Evolutionary conservation across 2,113 vertebrate genomes (phyloP).

Genomic region (Hippocampus guttulatus): DNA sequence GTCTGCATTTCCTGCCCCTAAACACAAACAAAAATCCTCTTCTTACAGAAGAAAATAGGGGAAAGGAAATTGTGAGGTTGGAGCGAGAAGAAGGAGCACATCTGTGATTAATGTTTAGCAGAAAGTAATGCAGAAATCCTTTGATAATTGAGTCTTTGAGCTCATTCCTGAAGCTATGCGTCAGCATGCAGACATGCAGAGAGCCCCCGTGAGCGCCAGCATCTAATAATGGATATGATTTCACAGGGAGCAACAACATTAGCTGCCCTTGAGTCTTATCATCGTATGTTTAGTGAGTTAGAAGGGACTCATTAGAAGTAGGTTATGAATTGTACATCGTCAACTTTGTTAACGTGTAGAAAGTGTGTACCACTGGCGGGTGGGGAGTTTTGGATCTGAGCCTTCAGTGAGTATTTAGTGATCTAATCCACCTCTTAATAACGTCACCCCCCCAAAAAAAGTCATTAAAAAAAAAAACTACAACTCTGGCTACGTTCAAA

Average conservation of each 20-base stretch:
- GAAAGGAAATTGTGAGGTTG: constrained; percentile 38
- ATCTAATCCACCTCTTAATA: too few species aligned
- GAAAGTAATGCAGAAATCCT: constrained; percentile 66
- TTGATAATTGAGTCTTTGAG: constrained; percentile 71
- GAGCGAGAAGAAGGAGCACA: constrained; percentile 59
- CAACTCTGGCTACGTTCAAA: too few species aligned
- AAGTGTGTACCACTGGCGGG: too few species aligned
- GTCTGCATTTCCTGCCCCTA: not conserved
- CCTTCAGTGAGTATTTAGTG: too few species aligned
- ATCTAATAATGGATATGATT: constrained; percentile 59
- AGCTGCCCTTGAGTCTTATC: constrained; percentile 16
- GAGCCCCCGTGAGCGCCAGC: constrained; percentile 48
- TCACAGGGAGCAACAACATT: constrained; percentile 49
- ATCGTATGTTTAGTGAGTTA: constrained; percentile 4
- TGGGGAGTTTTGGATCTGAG: too few species aligned
- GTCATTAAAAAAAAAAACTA: too few species aligned
- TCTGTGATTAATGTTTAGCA: constrained; percentile 77
- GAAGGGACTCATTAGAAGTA: not conserved
- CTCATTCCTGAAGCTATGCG: constrained; percentile 72
- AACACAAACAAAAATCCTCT: not conserved
- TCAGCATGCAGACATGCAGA: constrained; percentile 63
- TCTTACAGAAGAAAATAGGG: not conserved
- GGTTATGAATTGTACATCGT: not conserved
- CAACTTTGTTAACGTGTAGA: not conserved
- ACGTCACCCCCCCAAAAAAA: too few species aligned